Evolutionary conservation across 2,888 invertebrate genomes (phyloP).

Genomic region (Ctena decussata): DNA sequence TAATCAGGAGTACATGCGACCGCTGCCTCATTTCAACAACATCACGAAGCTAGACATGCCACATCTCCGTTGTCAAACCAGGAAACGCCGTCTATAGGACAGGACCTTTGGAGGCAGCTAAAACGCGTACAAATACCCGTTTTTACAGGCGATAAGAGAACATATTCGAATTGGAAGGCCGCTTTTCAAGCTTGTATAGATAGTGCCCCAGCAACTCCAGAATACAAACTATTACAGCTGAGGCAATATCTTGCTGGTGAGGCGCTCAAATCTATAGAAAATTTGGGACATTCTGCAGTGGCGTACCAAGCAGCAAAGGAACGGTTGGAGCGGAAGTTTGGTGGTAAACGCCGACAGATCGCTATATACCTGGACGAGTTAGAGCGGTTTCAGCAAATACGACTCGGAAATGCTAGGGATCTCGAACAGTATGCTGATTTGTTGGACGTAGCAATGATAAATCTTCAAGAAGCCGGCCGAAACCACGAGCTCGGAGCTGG

Average conservation of each 20-base stretch:
- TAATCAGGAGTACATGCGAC: not conserved
- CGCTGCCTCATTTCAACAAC: not conserved
- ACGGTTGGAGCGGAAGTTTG: constrained; percentile 35
- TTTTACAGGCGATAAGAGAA: too few species aligned
- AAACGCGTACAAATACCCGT: too few species aligned
- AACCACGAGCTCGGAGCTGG: constrained; percentile 31
- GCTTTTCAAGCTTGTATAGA: constrained; percentile 13
- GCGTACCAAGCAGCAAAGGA: constrained; percentile 42
- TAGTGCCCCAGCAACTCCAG: too few species aligned
- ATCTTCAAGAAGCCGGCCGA: constrained; percentile 31
- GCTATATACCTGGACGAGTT: constrained; percentile 26
- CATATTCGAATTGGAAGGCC: constrained; percentile 45
- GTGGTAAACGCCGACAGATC: constrained; percentile 24
- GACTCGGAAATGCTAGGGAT: constrained; percentile 14
- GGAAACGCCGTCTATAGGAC: not conserved
- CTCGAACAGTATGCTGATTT: constrained; percentile 43
- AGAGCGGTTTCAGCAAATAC: constrained; percentile 21
- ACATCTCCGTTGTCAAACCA: not conserved
- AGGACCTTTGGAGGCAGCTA: constrained; percentile 16
- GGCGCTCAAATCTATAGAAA: constrained; percentile 31
- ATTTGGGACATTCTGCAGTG: constrained; percentile 33
- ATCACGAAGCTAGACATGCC: not conserved
- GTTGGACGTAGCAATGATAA: constrained; percentile 40
- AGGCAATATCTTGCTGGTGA: constrained; percentile 49
- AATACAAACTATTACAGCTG: constrained; percentile 53